phyloP scores from a whole-genome alignment of 2,888 invertebrate species.

The Gymnoscelis rufifasciata region DNA sequence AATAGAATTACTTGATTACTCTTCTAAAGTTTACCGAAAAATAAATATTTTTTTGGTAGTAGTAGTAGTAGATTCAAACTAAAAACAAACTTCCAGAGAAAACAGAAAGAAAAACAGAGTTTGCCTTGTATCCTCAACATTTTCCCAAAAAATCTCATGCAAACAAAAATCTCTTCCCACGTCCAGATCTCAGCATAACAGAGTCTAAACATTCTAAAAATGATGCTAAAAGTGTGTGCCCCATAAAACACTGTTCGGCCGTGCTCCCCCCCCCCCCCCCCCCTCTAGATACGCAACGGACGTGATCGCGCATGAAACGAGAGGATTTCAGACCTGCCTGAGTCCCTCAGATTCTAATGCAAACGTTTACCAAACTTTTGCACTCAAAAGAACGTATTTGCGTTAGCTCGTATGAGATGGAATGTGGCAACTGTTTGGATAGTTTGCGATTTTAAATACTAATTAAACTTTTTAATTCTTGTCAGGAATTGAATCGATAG shows the following conservation, averaged over 20 bases:
- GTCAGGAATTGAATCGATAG: too few species aligned
- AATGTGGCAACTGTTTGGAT: not conserved
- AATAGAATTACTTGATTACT: too few species aligned
- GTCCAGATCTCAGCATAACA: slow-evolving; percentile 19
- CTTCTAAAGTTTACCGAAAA: too few species aligned
- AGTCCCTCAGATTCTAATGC: slow-evolving; percentile 55
- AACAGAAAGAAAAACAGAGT: too few species aligned
- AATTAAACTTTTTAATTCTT: too few species aligned
- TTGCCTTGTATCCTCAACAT: too few species aligned
- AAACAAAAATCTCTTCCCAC: not conserved
- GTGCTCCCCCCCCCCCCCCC: slow-evolving; percentile 14
- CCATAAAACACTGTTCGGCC: slow-evolving; percentile 47
- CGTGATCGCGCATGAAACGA: slow-evolving; percentile 63
- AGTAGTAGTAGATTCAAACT: not conserved
- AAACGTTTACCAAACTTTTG: slow-evolving; percentile 62
- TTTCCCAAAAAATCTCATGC: too few species aligned
- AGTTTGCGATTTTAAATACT: too few species aligned
- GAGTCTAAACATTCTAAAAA: slow-evolving; percentile 46
- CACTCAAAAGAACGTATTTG: slow-evolving; percentile 55
- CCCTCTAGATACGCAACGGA: slow-evolving; percentile 52
- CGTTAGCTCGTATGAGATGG: slow-evolving; percentile 37
- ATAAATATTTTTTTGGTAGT: not conserved
- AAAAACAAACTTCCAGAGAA: too few species aligned
- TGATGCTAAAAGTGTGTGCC: slow-evolving; percentile 47
- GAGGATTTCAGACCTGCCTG: slow-evolving; percentile 57